Evolutionary conservation across 2,888 invertebrate species (phyloP).

Genomic region (Ormyrus nitidulus): DNA sequence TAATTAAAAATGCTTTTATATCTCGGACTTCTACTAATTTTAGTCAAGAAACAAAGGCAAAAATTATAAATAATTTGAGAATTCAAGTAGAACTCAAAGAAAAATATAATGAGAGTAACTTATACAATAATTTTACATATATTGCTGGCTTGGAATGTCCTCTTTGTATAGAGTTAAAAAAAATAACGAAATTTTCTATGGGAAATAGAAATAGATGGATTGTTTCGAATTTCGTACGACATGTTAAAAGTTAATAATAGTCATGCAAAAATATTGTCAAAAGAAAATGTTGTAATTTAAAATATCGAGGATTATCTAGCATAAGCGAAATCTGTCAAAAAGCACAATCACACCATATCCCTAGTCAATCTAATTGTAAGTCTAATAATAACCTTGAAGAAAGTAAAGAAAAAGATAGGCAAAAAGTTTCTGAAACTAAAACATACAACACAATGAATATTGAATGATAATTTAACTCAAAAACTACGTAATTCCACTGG

Average conservation of each 20-base stretch:
- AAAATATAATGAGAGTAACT: neutral
- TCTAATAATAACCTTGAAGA: neutral
- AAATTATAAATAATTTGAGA: neutral
- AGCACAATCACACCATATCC: neutral
- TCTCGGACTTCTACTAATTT: neutral
- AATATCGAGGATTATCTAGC: neutral
- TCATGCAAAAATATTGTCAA: neutral
- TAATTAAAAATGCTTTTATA: neutral
- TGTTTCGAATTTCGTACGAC: slow-evolving; percentile 6
- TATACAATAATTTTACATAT: neutral
- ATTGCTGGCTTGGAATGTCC: neutral
- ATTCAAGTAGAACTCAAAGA: neutral
- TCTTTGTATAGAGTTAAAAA: neutral
- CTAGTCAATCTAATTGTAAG: neutral
- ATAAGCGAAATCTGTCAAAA: neutral
- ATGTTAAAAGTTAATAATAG: no score
- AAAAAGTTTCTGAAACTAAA: neutral
- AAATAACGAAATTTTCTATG: neutral
- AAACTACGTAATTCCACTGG: no score
- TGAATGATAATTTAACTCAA: no score
- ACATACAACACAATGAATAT: neutral
- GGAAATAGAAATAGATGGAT: neutral
- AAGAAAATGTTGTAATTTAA: neutral
- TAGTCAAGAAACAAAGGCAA: neutral
- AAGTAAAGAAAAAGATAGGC: neutral